Percentiles rank a stretch among this genome's conserved stretches.
phyloP scores from a whole-genome alignment of 2,113 vertebrate species.

The Gobiocypris rarus region DNA sequence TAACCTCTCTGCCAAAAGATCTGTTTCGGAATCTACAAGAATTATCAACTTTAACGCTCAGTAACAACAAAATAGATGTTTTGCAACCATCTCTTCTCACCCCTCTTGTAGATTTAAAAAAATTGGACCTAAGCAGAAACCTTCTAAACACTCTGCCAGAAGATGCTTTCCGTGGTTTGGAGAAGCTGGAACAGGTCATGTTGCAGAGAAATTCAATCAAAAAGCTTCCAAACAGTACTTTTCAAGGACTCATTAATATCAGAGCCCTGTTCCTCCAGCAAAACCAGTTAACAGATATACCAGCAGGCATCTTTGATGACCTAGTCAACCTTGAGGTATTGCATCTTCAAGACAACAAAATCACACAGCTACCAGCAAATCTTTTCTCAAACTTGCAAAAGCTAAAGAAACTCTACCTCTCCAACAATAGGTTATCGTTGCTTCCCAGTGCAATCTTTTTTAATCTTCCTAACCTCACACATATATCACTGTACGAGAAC shows the following conservation, averaged over 20 bases:
- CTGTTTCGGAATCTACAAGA: conserved; percentile 79
- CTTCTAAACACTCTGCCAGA: conserved; percentile 62
- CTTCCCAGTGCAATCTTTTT: conserved; percentile 84
- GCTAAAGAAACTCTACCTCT: conserved; percentile 86
- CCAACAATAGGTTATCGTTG: conserved; percentile 80
- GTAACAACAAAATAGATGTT: conserved; percentile 73
- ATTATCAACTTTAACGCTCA: conserved; percentile 82
- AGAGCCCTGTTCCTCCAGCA: conserved; percentile 81
- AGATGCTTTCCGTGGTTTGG: conserved; percentile 62
- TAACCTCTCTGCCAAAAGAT: conserved; percentile 69
- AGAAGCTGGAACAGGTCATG: conserved; percentile 74
- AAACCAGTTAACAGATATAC: conserved; percentile 82
- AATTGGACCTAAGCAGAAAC: conserved; percentile 70
- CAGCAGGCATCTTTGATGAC: conserved; percentile 74
- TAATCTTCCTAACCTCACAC: conserved; percentile 76
- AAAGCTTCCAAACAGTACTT: conserved; percentile 71
- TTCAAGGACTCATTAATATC: conserved; percentile 79
- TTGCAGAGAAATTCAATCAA: conserved; percentile 83
- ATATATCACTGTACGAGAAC: conserved; percentile 87
- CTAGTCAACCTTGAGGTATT: conserved; percentile 81
- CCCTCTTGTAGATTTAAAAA: conserved; percentile 50
- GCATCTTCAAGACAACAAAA: conserved; percentile 86
- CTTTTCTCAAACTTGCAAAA: conserved; percentile 81
- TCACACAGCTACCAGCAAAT: conserved; percentile 74
- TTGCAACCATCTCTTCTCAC: conserved; percentile 67